A percentile compares a stretch with the other conserved stretches of the same genome.
These are phyloP conservation scores for Sinhomidia bicolor DNA, from an alignment of 2,888 invertebrate genomes.

Conservation along the genomic window DNA sequence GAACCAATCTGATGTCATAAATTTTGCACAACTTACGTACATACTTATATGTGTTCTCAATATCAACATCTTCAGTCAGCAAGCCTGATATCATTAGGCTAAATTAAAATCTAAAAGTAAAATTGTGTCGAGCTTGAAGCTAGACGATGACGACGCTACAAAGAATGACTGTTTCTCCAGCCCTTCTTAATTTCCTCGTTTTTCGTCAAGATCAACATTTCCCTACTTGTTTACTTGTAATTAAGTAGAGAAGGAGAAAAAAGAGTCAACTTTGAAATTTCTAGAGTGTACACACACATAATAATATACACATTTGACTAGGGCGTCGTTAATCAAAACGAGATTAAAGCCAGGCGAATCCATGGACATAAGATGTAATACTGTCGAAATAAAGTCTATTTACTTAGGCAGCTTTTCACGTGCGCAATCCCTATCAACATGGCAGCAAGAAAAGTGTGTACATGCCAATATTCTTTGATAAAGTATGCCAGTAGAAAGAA, in stretches of 20 bases:
- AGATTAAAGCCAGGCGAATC: no score
- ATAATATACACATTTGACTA: no score
- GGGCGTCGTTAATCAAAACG: no score
- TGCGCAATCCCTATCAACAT: background rate
- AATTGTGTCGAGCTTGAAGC: background rate
- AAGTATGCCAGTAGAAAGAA: background rate
- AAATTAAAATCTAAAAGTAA: background rate
- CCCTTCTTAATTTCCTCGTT: background rate
- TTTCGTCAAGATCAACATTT: background rate
- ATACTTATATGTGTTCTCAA: background rate
- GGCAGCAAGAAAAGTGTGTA: no score
- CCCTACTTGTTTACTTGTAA: background rate
- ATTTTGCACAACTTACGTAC: background rate
- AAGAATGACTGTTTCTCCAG: background rate
- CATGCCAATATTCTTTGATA: no score
- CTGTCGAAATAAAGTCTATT: no score
- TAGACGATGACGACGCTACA: background rate
- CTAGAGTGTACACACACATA: background rate
- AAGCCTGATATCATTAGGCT: background rate
- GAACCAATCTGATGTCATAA: background rate
- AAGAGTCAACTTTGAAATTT: background rate
- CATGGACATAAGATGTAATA: no score
- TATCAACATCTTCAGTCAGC: background rate
- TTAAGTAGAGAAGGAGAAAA: background rate
- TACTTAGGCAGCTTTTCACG: background rate